Evolutionary conservation across 2,113 vertebrate genomes (phyloP).

Genomic region (Callithrix jacchus): DNA sequence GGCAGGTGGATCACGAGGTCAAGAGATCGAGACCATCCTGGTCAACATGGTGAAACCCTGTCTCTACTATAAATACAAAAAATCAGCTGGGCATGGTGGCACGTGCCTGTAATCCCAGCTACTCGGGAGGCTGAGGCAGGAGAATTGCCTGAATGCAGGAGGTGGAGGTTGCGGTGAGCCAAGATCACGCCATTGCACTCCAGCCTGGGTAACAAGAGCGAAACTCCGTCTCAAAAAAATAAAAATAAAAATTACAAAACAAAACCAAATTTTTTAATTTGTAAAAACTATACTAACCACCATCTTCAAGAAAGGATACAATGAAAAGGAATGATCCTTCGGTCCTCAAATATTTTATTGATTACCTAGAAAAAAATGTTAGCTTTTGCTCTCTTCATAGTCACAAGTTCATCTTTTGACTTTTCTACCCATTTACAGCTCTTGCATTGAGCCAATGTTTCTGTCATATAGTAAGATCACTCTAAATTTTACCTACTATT

Average conservation of each 20-base stretch:
- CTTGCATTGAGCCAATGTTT: background rate
- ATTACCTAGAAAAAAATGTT: background rate
- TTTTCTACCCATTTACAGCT: background rate
- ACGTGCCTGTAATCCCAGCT: no score
- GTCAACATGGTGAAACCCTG: no score
- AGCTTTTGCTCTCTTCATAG: background rate
- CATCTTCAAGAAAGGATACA: background rate
- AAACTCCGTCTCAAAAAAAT: no score
- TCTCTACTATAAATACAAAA: no score
- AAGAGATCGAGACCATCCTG: no score
- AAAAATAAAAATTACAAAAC: background rate
- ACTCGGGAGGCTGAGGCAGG: no score
- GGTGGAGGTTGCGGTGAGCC: no score
- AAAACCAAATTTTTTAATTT: background rate
- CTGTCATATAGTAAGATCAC: background rate
- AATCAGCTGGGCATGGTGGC: no score
- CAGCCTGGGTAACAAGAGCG: no score
- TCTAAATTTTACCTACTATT: background rate
- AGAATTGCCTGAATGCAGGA: no score
- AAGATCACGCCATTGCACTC: no score
- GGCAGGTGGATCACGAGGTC: no score
- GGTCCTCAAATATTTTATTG: constrained; percentile 17
- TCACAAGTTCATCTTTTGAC: background rate
- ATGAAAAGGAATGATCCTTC: background rate
- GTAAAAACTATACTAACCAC: background rate